Percentiles rank a stretch among this genome's conserved stretches.
Conservation (phyloP, 1,140 invertebrate species). For the Procambarus clarkii region DNA sequence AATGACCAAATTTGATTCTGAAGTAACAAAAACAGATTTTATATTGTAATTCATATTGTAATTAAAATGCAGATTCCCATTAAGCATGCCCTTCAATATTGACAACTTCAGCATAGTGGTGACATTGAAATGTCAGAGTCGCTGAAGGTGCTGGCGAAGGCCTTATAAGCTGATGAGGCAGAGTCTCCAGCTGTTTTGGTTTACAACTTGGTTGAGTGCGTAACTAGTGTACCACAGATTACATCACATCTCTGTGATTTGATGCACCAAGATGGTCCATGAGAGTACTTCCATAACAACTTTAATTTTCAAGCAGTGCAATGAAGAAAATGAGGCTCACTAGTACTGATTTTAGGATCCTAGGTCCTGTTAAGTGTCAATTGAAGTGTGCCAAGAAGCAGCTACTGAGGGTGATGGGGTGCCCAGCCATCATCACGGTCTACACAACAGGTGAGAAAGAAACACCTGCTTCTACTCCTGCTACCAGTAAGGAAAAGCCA, state of each 20-base stretch:
- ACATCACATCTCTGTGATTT: neutral
- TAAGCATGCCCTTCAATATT: constrained; percentile 40
- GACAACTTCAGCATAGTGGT: neutral
- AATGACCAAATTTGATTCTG: constrained; percentile 3
- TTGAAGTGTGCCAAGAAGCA: constrained; percentile 34
- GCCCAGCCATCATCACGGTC: constrained; percentile 38
- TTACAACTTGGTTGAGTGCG: constrained; percentile 2
- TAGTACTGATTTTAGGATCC: constrained; percentile 12
- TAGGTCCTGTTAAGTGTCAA: neutral
- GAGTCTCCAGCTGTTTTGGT: neutral
- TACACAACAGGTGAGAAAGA: constrained; percentile 30
- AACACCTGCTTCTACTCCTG: constrained; percentile 26
- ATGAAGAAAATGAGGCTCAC: constrained; percentile 25
- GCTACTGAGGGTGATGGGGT: constrained; percentile 49
- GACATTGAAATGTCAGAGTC: neutral
- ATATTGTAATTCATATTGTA: neutral
- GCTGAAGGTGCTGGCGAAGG: constrained; percentile 30
- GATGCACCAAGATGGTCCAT: neutral
- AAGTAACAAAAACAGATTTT: constrained; percentile 26
- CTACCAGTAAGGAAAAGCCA: constrained; percentile 33
- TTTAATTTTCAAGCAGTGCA: constrained; percentile 27
- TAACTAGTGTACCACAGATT: neutral
- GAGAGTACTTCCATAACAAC: constrained; percentile 4
- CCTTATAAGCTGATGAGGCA: constrained; percentile 1
- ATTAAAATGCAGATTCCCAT: constrained; percentile 5